A percentile compares a stretch with the other conserved stretches of the same genome.
Evolutionary conservation across 2,888 invertebrate species (phyloP).

Genomic region (Cheilosia scutellata): DNA sequence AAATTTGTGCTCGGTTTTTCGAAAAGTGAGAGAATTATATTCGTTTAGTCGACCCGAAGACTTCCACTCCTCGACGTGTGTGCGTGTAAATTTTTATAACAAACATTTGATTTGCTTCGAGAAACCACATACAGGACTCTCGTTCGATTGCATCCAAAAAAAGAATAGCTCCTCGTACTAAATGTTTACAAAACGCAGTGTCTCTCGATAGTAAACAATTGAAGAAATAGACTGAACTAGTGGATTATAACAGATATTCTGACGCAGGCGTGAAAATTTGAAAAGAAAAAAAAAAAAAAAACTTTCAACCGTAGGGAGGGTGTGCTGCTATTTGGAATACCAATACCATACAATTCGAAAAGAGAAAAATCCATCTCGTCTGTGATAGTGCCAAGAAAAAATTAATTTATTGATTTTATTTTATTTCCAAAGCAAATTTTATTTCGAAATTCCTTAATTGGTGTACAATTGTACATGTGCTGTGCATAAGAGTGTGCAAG

Average conservation of each 20-base stretch:
- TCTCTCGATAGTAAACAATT: slow-evolving; percentile 63
- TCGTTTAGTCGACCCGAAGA: slow-evolving; percentile 63
- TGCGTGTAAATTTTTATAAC: slow-evolving; percentile 63
- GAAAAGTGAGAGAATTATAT: slow-evolving; percentile 65
- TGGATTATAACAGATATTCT: slow-evolving; percentile 66
- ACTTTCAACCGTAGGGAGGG: slow-evolving; percentile 40
- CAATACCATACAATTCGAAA: slow-evolving; percentile 41
- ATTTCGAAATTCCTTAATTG: slow-evolving; percentile 34
- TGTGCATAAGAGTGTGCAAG: background rate
- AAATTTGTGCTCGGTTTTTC: slow-evolving; percentile 65
- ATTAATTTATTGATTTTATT: slow-evolving; percentile 72
- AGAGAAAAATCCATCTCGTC: slow-evolving; percentile 55
- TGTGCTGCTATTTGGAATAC: slow-evolving; percentile 37
- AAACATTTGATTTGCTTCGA: slow-evolving; percentile 39
- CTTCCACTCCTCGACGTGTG: slow-evolving; percentile 59
- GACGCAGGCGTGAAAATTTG: slow-evolving; percentile 74
- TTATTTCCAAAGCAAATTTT: slow-evolving; percentile 10
- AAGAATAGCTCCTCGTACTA: slow-evolving; percentile 30
- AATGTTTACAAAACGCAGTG: slow-evolving; percentile 63
- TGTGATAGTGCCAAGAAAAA: slow-evolving; percentile 69
- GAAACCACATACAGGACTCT: slow-evolving; percentile 26
- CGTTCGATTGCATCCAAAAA: slow-evolving; percentile 39
- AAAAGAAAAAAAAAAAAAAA: slow-evolving; percentile 27
- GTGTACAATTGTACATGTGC: background rate
- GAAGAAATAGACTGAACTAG: slow-evolving; percentile 52